Base-by-base conservation (phyloP, 2,797 vertebrate genomes). In the Sylvia borin region DNA sequence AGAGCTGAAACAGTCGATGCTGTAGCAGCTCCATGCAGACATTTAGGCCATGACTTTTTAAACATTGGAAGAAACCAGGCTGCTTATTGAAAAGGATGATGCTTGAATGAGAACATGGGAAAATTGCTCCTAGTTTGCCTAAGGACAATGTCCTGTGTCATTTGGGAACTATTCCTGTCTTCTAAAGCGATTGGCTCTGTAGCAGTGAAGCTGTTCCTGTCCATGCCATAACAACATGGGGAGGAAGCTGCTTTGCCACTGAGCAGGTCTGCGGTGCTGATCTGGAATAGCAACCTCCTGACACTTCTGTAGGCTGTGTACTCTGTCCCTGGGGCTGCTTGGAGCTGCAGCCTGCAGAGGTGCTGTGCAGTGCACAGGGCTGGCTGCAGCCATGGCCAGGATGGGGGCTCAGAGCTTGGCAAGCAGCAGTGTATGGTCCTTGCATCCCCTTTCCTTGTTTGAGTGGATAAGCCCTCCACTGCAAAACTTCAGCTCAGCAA, bases 391-490 rank as follows among this genome's bases (percentile, higher is more conserved):
- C 2, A 1, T 0, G 1, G 36, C 42, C 1, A 2, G 36, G 13
- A 4, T 16, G 14, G 50, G 40, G 38, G 16, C 61, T 54, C 1
- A 2, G 19, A 58, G 67, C 68, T 25, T 4, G 1, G 24, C 1
- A 1, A 31, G 24, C 36, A 43, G n/a, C 1, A 6, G 2, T 2
- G 1, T 7, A 9, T 5, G 31, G 11, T 40, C 31, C 34, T 61
- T 0, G 0, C 1, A 7, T 13, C 25, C 0, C 0, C 20, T 14
- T 15, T 2, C 15, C 47, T 47, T 18, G 7, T 5, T 2, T 9
- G 25, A 42, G 24, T 2, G 1, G 40, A 5, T 10, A 10, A 55
- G 27, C 15, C 36, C 31, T 84, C 11, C 1, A 0, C 7, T 60
- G 48, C 27, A 43, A 5, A 81, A 31, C 36, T 24, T 64, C 5